phyloP scores from a whole-genome alignment of 2,113 vertebrate genomes.

The Nicator chloris region DNA sequence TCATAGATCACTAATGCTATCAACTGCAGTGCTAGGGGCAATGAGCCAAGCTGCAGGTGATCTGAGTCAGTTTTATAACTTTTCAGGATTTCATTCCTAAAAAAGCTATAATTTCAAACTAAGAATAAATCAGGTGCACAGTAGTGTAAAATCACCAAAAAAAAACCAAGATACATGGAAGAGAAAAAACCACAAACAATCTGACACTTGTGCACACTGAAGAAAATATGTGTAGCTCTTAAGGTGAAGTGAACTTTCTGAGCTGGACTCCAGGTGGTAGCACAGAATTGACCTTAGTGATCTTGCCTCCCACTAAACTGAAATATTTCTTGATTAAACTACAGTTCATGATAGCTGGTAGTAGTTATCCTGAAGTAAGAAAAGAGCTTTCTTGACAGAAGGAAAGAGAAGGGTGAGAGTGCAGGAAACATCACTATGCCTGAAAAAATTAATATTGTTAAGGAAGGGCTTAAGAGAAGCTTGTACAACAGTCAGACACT shows the following conservation, averaged over 20 bases:
- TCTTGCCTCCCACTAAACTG: neutral
- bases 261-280: neutral
- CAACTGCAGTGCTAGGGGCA: fast-evolving
- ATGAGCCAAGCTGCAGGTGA: neutral
- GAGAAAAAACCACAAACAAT: neutral
- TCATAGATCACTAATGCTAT: neutral
- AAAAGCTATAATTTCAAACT: neutral
- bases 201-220: neutral
- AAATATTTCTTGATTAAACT: conserved; percentile 1
- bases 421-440: neutral
- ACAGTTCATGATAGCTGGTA: neutral
- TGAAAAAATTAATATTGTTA: neutral
- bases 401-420: neutral
- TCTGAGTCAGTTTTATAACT: neutral
- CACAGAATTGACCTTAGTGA: neutral
- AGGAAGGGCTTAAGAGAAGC: neutral
- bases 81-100: neutral
- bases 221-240: neutral
- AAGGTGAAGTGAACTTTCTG: neutral
- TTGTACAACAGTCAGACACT: neutral
- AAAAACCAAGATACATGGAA: neutral
- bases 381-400: neutral
- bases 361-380: neutral
- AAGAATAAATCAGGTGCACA: neutral
- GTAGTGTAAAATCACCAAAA: neutral